Conservation (phyloP, 2,113 vertebrate genomes). For the Lipotes vexillifer region DNA sequence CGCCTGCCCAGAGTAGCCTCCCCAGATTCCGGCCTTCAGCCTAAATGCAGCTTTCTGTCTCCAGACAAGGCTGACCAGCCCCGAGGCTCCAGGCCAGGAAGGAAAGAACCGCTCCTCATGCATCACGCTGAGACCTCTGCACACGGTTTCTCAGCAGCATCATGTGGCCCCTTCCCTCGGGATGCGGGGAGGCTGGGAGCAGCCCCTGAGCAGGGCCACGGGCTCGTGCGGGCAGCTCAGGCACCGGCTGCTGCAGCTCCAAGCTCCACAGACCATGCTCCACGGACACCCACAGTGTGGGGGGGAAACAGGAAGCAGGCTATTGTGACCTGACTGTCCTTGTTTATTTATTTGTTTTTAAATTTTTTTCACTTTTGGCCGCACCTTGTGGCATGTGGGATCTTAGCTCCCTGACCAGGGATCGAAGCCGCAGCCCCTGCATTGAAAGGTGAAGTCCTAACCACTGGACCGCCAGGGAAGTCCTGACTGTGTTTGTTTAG, state of each 20-base stretch:
- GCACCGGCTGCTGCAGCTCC: neutral
- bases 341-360: neutral
- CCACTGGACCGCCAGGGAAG: too few relatives aligned
- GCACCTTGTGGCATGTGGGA: too few relatives aligned
- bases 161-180: neutral
- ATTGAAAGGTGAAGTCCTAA: too few relatives aligned
- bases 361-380: too few relatives aligned
- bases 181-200: neutral
- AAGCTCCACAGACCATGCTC: neutral
- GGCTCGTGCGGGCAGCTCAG: neutral
- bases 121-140: neutral
- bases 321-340: neutral
- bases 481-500: neutral
- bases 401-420: too few relatives aligned
- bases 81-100: neutral
- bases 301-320: neutral
- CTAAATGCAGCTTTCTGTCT: neutral
- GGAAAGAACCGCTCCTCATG: neutral
- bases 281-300: neutral
- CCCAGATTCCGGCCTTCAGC: neutral
- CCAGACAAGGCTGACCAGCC: neutral
- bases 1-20: neutral
- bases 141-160: rapidly evolving
- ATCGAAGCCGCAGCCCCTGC: too few relatives aligned
- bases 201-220: neutral